Percentiles rank a stretch among this genome's conserved stretches.
Evolutionary conservation across 2,888 invertebrate species (phyloP).

Genomic region (Monopis laevigella): DNA sequence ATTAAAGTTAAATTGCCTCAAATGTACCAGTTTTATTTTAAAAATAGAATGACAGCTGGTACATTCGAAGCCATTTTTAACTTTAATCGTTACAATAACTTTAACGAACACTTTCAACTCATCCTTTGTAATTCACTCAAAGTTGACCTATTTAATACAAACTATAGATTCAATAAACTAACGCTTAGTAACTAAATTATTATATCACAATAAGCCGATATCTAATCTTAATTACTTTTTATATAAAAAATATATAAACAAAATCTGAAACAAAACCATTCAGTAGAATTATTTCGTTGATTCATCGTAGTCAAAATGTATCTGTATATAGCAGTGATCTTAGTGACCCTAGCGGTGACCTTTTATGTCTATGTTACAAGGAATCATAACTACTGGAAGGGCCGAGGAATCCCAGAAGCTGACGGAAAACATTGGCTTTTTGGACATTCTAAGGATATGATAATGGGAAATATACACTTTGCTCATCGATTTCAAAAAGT

Average conservation of each 20-base stretch:
- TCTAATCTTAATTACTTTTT: no score
- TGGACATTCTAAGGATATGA: constrained; percentile 24
- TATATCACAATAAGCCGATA: no score
- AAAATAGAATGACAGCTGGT: no score
- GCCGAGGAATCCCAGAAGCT: constrained; percentile 21
- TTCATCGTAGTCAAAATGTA: constrained; percentile 2
- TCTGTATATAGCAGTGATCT: not conserved
- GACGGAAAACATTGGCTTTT: constrained; percentile 21
- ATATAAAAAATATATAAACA: constrained; percentile 9
- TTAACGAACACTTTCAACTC: no score
- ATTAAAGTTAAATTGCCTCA: no score
- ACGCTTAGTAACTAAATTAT: no score
- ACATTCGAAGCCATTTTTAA: no score
- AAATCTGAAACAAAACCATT: not conserved
- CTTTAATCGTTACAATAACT: no score
- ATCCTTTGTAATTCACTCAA: no score
- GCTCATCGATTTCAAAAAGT: constrained; percentile 25
- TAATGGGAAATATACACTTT: constrained; percentile 23
- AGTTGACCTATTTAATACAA: no score
- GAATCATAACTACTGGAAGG: constrained; percentile 22
- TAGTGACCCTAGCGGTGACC: not conserved
- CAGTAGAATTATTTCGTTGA: not conserved
- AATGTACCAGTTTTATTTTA: no score
- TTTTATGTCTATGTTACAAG: constrained; percentile 10
- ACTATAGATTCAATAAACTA: no score